Evolutionary conservation across 2,888 invertebrate species (phyloP), one percentile per base, ranked within the genome.

Genomic region (Aspidiotus rigidus): DNA sequence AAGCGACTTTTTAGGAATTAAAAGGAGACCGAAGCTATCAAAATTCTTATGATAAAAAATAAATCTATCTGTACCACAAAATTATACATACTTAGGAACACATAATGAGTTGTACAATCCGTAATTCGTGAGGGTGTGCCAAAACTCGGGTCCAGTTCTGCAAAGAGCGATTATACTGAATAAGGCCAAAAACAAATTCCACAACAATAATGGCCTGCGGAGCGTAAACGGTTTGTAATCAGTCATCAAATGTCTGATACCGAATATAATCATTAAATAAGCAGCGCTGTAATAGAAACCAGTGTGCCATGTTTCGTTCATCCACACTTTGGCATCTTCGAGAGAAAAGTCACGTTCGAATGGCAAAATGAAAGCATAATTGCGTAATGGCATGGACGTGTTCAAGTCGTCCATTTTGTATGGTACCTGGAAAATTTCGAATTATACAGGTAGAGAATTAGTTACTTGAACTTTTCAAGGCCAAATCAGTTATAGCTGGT

Each of bases 71-170:
- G 28, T 28, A 28, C 28, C 28, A 28, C 28, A 3, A 28, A 57
- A 15, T 57, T 55, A n/a, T n/a, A 89, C 85, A 91, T 92, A 89
- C 85, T 91, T 92, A 75, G 93, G 92, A 79, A 92, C 89, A 82
- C 98, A 99, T 75, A 97, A 89, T 70, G 97, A 96, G 81, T 97
- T 92, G 79, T 93, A 91, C 75, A 97, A 84, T 71, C 98, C 96
- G 79, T 93, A 88, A 78, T 92, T 89, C 78, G 92, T 89, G 72
- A 97, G 82, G 69, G 92, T 91, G 78, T 92, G 89, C 70, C 93
- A 79, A 76, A 98, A 84, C 81, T 98, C 98, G 0, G 98, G 97
- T 54, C 93, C 85, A 72, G 95, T 97, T 75, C 98, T 84, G 74
- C 87, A 87, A 57, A 90, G 90, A 72, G 94, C 97, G 83, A 92